phyloP scores from a whole-genome alignment of 1,140 invertebrate species.

The Meloidogyne exigua region DNA sequence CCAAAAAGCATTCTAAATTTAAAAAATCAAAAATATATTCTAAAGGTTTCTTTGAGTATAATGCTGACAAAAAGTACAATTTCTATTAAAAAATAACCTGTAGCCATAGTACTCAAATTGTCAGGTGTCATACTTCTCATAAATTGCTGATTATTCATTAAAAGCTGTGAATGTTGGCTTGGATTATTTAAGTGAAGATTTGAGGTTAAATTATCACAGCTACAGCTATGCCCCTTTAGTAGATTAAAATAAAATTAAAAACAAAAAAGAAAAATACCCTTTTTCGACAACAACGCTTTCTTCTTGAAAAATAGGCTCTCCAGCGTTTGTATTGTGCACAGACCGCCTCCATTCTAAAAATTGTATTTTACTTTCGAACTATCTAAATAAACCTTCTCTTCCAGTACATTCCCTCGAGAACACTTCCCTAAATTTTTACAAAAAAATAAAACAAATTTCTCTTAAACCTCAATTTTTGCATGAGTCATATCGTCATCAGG shows the following conservation, averaged over 20 bases:
- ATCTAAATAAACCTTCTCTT: constrained; percentile 75
- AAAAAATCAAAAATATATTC: neutral
- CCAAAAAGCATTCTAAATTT: constrained; percentile 1
- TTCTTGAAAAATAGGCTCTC: constrained; percentile 68
- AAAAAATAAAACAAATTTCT: constrained; percentile 48
- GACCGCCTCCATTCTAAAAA: constrained; percentile 78
- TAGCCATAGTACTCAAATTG: constrained; percentile 40
- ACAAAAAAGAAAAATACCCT: constrained; percentile 35
- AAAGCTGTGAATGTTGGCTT: neutral
- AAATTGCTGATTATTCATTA: constrained; percentile 28
- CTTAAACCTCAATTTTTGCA: constrained; percentile 59
- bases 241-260: neutral
- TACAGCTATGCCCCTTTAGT: constrained; percentile 47
- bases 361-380: neutral
- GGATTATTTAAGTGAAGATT: neutral
- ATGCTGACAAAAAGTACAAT: neutral
- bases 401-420: constrained; percentile 98
- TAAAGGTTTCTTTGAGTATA: neutral
- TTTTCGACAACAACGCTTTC: constrained; percentile 51
- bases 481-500: constrained; percentile 63
- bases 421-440: constrained; percentile 69
- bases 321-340: constrained; percentile 99
- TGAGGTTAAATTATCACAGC: constrained; percentile 36
- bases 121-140: constrained; percentile 57
- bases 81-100: constrained; percentile 7